These are phyloP conservation scores for Apamea epomidion DNA, from an alignment of 2,888 invertebrate genomes.

Conservation along the genomic window DNA sequence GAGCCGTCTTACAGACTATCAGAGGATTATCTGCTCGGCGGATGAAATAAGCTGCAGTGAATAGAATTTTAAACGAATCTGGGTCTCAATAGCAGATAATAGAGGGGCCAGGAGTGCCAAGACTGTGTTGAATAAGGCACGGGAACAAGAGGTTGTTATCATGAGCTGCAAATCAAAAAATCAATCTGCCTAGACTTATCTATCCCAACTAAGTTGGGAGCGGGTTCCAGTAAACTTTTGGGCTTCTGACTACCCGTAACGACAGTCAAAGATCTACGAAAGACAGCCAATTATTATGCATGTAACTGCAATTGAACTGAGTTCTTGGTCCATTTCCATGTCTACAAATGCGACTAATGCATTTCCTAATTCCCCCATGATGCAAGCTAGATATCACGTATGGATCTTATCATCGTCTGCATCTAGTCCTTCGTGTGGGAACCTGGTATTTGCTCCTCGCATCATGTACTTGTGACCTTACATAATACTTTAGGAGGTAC, in stretches of 20 bases:
- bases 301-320: background rate
- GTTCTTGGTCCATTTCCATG: background rate
- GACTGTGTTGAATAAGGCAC: background rate
- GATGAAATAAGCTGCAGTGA: conserved; percentile 9
- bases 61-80: conserved; percentile 26
- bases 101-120: background rate
- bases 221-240: background rate
- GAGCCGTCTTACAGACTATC: conserved; percentile 14
- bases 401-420: conserved; percentile 48
- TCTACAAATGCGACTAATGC: conserved; percentile 1
- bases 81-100: conserved; percentile 12
- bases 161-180: background rate
- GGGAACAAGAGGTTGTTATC: background rate
- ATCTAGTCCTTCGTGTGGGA: conserved; percentile 52
- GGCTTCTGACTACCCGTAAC: background rate
- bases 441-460: conserved; percentile 56
- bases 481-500: conserved; percentile 25
- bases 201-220: background rate
- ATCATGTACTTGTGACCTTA: conserved; percentile 41
- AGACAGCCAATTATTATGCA: background rate
- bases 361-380: conserved; percentile 11
- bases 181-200: background rate
- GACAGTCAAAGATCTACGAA: background rate
- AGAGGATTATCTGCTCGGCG: conserved; percentile 11
- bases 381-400: conserved; percentile 28